Evolutionary conservation across 2,797 vertebrate genomes (phyloP).

Genomic region (Hozukius guyotensis): DNA sequence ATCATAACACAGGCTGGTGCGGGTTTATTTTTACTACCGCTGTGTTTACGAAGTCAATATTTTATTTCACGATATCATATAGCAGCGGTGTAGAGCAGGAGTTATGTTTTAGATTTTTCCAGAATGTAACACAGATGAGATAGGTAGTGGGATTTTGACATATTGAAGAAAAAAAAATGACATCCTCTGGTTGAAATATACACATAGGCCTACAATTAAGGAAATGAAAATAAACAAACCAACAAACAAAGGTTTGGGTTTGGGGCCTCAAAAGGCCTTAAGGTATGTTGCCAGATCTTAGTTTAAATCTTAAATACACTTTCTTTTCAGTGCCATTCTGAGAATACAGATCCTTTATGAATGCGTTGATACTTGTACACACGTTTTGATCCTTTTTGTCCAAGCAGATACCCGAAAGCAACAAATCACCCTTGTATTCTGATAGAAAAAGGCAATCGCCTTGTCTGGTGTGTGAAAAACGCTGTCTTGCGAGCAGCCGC

Average conservation of each 20-base stretch:
- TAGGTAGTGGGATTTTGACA: slow-evolving; percentile 26
- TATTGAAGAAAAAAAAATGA: not conserved
- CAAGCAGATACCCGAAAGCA: slow-evolving; percentile 29
- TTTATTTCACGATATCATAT: slow-evolving; percentile 67
- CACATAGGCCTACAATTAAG: not conserved
- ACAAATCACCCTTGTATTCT: slow-evolving; percentile 6
- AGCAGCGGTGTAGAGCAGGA: slow-evolving; percentile 35
- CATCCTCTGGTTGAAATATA: slow-evolving; percentile 14
- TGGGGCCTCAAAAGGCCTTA: not conserved
- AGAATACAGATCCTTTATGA: not conserved
- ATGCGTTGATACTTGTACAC: not conserved
- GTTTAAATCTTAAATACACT: slow-evolving; percentile 8
- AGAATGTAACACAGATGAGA: slow-evolving; percentile 30
- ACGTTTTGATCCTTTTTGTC: slow-evolving; percentile 25
- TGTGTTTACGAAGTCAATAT: slow-evolving; percentile 70
- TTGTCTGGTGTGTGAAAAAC: slow-evolving; percentile 34
- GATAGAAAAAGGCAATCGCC: slow-evolving; percentile 41
- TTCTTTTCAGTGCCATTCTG: not conserved
- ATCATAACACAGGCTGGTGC: slow-evolving; percentile 33
- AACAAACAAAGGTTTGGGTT: not conserved
- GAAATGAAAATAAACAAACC: not conserved
- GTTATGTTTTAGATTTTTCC: slow-evolving; percentile 37
- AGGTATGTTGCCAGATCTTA: not conserved
- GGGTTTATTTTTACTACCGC: slow-evolving; percentile 70
- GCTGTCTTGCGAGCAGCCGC: slow-evolving; percentile 7